Conservation (phyloP, 2,888 invertebrate genomes). For the Sesamia inferens region DNA sequence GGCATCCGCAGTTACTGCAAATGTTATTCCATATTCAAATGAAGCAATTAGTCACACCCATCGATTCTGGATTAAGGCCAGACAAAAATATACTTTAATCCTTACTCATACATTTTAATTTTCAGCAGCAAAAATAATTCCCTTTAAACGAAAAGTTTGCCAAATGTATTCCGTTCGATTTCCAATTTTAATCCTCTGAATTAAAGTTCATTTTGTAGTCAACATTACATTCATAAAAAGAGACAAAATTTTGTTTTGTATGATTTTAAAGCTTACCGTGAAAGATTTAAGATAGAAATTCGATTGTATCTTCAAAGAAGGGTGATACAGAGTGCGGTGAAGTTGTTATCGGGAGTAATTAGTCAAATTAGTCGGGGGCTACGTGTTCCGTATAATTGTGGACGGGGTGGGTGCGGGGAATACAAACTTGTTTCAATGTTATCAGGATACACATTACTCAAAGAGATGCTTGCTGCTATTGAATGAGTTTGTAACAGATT, state of each 20-base stretch:
- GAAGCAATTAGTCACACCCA: conserved; percentile 73
- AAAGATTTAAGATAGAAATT: conserved; percentile 47
- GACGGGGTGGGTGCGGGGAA: conserved; percentile 36
- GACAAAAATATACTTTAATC: conserved; percentile 59
- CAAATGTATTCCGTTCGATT: conserved; percentile 39
- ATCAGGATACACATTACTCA: conserved; percentile 49
- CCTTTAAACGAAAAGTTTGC: conserved; percentile 22
- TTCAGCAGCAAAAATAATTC: conserved; percentile 20
- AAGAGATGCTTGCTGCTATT: conserved; percentile 11
- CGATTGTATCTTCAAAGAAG: conserved; percentile 39
- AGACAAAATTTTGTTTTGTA: background rate
- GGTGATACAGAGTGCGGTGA: conserved; percentile 70
- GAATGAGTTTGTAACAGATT: background rate
- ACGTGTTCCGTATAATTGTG: conserved; percentile 65
- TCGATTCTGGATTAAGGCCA: conserved; percentile 50
- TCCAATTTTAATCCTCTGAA: conserved; percentile 24
- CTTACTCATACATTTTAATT: conserved; percentile 23
- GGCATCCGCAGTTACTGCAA: conserved; percentile 39
- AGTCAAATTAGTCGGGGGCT: conserved; percentile 81
- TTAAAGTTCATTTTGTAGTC: conserved; percentile 38
- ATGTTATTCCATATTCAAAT: conserved; percentile 74
- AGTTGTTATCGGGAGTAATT: conserved; percentile 80
- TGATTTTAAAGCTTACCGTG: conserved; percentile 8
- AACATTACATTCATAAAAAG: background rate
- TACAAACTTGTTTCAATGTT: conserved; percentile 42